Percentiles rank a stretch among this genome's conserved stretches.
These are phyloP conservation scores for Stigmatopora argus DNA, from an alignment of 2,113 vertebrate genomes.

Conservation along the genomic window DNA sequence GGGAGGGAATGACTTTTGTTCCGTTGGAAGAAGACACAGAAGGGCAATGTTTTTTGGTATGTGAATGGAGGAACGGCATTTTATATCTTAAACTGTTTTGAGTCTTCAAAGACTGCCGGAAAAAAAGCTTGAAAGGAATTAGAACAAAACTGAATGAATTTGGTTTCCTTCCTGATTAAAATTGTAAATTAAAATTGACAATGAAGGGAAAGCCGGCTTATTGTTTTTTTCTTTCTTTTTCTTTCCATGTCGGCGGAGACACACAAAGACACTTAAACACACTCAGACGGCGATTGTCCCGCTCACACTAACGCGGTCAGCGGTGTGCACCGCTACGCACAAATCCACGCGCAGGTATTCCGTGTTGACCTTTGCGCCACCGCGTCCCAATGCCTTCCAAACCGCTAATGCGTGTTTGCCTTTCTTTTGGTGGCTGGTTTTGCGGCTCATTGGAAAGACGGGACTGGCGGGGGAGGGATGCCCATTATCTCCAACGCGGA, in stretches of 20 bases:
- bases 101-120: no score
- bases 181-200: slow-evolving; percentile 1
- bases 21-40: slow-evolving; percentile 36
- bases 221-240: slow-evolving; percentile 52
- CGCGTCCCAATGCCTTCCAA: slow-evolving; percentile 23
- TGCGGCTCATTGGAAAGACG: background rate
- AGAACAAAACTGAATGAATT: no score
- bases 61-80: no score
- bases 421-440: slow-evolving; percentile 9
- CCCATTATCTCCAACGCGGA: no score
- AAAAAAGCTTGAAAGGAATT: no score
- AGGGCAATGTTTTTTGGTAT: no score
- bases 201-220: slow-evolving; percentile 23
- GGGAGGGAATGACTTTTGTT: slow-evolving; percentile 41
- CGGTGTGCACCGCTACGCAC: slow-evolving; percentile 77
- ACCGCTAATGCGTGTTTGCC: slow-evolving; percentile 46
- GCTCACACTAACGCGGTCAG: slow-evolving; percentile 65
- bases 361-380: slow-evolving; percentile 69
- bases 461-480: no score
- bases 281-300: slow-evolving; percentile 28
- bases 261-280: slow-evolving; percentile 63
- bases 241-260: slow-evolving; percentile 49
- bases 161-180: slow-evolving; percentile 63
- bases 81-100: no score
- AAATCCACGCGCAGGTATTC: slow-evolving; percentile 58